A percentile compares a stretch with the other conserved stretches of the same genome.
These are phyloP conservation scores for Eclectus roratus DNA, from an alignment of 2,113 vertebrate genomes.

Conservation along the genomic window DNA sequence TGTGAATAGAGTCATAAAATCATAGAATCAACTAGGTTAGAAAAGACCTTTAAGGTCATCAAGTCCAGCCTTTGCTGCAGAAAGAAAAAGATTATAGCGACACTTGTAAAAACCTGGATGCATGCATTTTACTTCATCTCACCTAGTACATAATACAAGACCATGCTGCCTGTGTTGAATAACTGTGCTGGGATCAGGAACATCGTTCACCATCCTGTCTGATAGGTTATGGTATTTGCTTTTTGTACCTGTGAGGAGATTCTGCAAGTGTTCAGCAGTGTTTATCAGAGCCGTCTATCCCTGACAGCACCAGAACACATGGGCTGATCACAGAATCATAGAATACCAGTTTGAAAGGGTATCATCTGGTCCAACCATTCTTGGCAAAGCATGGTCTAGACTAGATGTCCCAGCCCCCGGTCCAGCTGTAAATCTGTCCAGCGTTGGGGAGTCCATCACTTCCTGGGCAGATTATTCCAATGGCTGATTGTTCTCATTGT, in stretches of 20 bases:
- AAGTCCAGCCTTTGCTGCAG: neutral
- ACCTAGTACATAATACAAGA: neutral
- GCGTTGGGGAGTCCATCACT: neutral
- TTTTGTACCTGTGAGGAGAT: accelerated
- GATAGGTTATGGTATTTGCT: neutral
- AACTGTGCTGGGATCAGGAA: neutral
- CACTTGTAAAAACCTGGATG: neutral
- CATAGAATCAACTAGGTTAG: neutral
- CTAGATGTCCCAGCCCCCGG: neutral
- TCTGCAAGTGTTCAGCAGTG: neutral
- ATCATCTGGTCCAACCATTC: neutral
- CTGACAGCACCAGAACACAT: neutral
- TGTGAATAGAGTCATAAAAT: neutral
- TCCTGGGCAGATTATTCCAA: neutral
- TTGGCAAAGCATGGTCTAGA: neutral
- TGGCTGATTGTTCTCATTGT: neutral
- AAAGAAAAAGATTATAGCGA: neutral
- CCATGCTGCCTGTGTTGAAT: accelerated
- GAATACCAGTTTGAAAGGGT: neutral
- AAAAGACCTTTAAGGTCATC: neutral
- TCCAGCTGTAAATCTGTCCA: neutral
- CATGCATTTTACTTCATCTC: neutral
- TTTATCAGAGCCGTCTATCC: neutral
- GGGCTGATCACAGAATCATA: neutral
- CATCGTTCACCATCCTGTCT: accelerated